These are phyloP conservation scores for Cheilosia scutellata DNA, from an alignment of 2,888 invertebrate species.

Conservation along the genomic window DNA sequence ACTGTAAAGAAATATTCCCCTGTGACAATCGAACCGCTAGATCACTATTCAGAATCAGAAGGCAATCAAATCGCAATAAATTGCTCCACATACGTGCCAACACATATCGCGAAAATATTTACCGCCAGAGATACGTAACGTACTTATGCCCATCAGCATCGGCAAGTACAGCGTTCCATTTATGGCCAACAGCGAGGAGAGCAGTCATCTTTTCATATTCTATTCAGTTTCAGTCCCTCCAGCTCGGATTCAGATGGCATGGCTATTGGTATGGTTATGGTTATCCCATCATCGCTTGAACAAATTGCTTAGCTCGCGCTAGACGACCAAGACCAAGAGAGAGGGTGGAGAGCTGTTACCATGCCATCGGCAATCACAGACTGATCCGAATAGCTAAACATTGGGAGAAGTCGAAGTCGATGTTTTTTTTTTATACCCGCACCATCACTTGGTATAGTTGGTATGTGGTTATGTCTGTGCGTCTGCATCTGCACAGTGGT, in stretches of 20 bases:
- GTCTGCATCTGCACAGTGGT: not conserved
- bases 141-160: slow-evolving; percentile 26
- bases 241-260: slow-evolving; percentile 23
- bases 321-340: not conserved
- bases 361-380: slow-evolving; percentile 40
- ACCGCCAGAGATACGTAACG: not conserved
- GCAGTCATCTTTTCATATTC: slow-evolving; percentile 22
- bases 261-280: not conserved
- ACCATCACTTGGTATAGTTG: not conserved
- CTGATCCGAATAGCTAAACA: slow-evolving; percentile 51
- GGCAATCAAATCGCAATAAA: slow-evolving; percentile 73
- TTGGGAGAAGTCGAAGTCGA: slow-evolving; percentile 39
- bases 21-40: slow-evolving; percentile 54
- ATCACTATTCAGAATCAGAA: slow-evolving; percentile 41
- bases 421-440: too few species aligned
- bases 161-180: slow-evolving; percentile 39
- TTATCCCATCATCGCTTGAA: slow-evolving; percentile 30
- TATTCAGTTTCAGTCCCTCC: not conserved
- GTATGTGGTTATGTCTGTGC: not conserved
- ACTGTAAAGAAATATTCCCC: slow-evolving; percentile 55
- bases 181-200: slow-evolving; percentile 22
- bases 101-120: slow-evolving; percentile 35
- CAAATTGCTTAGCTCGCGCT: slow-evolving; percentile 56
- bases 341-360: not conserved
- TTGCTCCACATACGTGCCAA: slow-evolving; percentile 65